These are phyloP conservation scores for Porites divaricata DNA, from an alignment of 92 coral and sea anemone genomes.

Conservation along the genomic window DNA sequence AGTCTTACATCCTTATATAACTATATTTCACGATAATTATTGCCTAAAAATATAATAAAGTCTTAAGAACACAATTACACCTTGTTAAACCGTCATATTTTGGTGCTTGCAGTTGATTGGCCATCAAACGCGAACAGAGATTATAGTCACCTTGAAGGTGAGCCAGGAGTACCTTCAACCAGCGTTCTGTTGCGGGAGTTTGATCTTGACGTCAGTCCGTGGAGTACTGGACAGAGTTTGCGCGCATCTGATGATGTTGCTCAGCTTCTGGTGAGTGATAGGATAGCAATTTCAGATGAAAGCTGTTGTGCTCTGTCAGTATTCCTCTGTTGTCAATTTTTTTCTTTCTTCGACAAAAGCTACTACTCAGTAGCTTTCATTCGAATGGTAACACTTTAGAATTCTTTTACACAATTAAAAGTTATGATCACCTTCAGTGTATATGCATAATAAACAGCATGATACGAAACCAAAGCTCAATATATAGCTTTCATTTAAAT, in stretches of 20 bases:
- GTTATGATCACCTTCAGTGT: too few relatives aligned
- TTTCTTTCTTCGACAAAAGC: not conserved
- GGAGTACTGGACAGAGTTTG: conserved; percentile 77
- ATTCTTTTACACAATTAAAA: too few relatives aligned
- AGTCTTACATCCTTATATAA: too few relatives aligned
- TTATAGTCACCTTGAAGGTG: not conserved
- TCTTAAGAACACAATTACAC: not conserved
- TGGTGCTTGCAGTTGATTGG: conserved; percentile 8
- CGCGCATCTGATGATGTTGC: conserved; percentile 95
- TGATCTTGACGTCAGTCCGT: conserved; percentile 65
- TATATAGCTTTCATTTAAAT: not conserved
- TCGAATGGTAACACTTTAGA: not conserved
- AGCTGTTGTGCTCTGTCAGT: not conserved
- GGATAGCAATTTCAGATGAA: not conserved
- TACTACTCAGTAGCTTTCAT: too few relatives aligned
- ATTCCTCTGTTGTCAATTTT: not conserved
- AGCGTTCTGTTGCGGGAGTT: conserved; percentile 22
- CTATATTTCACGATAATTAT: too few relatives aligned
- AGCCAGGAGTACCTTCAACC: conserved; percentile 20
- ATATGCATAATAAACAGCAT: not conserved
- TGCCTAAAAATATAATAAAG: too few relatives aligned
- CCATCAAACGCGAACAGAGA: not conserved
- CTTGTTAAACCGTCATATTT: not conserved
- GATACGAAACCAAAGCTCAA: not conserved
- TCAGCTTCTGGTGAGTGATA: conserved; percentile 83